A percentile compares a stretch with the other conserved stretches of the same genome.
phyloP scores from a whole-genome alignment of 1,140 invertebrate genomes.

The Stenopsyche tienmushanensis region DNA sequence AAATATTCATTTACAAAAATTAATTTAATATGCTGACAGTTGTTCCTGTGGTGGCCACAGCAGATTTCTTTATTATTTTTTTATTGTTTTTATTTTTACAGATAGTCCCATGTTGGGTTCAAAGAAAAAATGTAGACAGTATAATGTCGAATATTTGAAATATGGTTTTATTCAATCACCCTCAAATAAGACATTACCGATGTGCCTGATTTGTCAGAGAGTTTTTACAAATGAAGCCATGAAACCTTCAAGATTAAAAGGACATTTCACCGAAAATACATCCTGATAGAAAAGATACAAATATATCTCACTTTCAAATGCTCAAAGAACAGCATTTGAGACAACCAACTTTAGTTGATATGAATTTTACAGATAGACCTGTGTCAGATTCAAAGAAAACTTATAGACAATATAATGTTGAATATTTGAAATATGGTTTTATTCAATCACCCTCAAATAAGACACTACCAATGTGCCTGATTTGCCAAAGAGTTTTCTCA shows the following conservation, averaged over 20 bases:
- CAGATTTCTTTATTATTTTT: too few species aligned
- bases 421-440: constrained; percentile 6
- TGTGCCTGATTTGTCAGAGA: constrained; percentile 24
- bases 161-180: background rate
- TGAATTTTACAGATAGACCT: too few species aligned
- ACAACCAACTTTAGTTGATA: too few species aligned
- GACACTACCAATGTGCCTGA: constrained; percentile 16
- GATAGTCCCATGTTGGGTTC: constrained; percentile 5
- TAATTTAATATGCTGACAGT: too few species aligned
- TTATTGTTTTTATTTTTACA: too few species aligned
- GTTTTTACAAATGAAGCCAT: constrained; percentile 27
- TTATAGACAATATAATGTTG: constrained; percentile 16
- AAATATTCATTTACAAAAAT: too few species aligned
- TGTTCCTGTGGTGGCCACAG: too few species aligned
- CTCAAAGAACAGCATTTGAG: too few species aligned
- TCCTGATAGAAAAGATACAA: too few species aligned
- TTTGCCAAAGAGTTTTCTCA: constrained; percentile 24
- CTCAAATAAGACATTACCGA: background rate
- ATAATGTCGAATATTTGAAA: constrained; percentile 17
- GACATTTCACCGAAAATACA: background rate
- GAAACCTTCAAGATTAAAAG: too few species aligned
- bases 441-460: background rate
- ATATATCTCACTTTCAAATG: too few species aligned
- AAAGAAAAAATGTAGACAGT: constrained; percentile 12
- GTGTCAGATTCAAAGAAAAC: constrained; percentile 10